Evolutionary conservation across 1,140 invertebrate species (phyloP).

Genomic region (Pseudoatta argentina): DNA sequence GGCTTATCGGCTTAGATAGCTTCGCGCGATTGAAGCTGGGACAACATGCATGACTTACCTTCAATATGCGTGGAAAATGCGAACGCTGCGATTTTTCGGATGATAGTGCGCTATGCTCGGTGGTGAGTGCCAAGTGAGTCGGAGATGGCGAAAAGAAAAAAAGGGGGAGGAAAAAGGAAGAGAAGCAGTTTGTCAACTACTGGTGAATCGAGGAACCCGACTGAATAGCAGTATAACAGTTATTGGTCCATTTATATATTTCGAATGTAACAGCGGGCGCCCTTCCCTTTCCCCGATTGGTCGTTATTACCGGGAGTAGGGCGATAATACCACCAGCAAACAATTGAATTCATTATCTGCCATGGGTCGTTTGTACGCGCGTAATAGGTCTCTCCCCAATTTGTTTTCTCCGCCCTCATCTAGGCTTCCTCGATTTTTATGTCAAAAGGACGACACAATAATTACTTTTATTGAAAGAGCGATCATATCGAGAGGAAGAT

Average conservation of each 20-base stretch:
- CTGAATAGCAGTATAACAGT: conserved; percentile 68
- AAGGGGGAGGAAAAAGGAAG: neutral
- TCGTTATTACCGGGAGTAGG: conserved; percentile 68
- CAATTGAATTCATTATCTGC: conserved; percentile 76
- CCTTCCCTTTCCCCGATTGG: conserved; percentile 71
- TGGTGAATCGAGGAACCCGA: conserved; percentile 67
- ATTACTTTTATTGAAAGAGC: conserved; percentile 75
- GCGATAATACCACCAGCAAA: conserved; percentile 70
- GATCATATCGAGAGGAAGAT: conserved; percentile 67
- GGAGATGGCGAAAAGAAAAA: neutral
- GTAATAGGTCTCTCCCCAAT: conserved; percentile 71
- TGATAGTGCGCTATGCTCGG: neutral
- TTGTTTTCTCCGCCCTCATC: conserved; percentile 68
- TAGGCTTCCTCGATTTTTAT: conserved; percentile 70
- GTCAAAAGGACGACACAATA: conserved; percentile 65
- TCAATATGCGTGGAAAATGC: neutral
- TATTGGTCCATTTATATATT: conserved; percentile 78
- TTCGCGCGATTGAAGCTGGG: neutral
- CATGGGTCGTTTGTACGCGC: conserved; percentile 65
- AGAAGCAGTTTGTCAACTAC: conserved; percentile 59
- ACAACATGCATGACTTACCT: conserved; percentile 5
- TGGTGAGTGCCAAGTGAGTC: neutral
- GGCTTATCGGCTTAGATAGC: no score
- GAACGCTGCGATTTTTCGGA: conserved; percentile 12
- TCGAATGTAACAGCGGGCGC: conserved; percentile 73